Evolutionary conservation across 2,113 vertebrate species (phyloP), one percentile per base, ranked within the genome.

Genomic region (Perca schrenkii): DNA sequence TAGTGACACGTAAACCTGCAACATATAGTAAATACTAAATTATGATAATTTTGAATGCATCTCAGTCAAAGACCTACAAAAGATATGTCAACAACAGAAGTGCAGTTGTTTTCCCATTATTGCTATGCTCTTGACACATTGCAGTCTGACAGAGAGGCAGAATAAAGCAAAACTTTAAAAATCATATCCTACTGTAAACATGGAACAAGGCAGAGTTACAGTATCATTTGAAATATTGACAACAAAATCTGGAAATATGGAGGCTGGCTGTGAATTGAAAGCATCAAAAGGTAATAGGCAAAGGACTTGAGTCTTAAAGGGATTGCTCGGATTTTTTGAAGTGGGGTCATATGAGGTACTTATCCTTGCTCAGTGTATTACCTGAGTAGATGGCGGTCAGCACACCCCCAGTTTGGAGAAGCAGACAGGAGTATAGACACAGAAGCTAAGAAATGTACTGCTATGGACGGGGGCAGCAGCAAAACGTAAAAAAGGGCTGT

Each of bases 121-220:
- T 87, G 87, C 86, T 81, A 5, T 40, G 58, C 81, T 88, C 56
- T 66, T 49, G 34, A 91, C 69, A 82, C 85, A 62, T 80, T 53
- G 31, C 72, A 62, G 71, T 72, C 56, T 49, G 64, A 79, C 76
- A 56, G 69, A 66, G 73, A 79, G 62, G 72, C 72, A 70, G 46
- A 73, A 56, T 22, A 53, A 46, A 69, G 47, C 10, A 56, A 56
- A 2, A 53, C 16, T 52, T 60, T 8, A 67, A 60, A 52, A 68
- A 54, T 6, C 14, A 21, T 52, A 36, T 34, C 28, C 49, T 61
- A 17, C 56, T 80, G 89, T 88, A 80, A 89, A 92, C 78, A 72
- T 49, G 12, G 57, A 79, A 85, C 73, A 81, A 90, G 84, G 89
- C 90, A 88, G 75, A 74, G 25, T 82, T 77, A 83, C 67, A 85